Evolutionary conservation across 2,797 vertebrate species (phyloP), one percentile per base, ranked within the genome.

Genomic region (Paedocypris micromegethes): DNA sequence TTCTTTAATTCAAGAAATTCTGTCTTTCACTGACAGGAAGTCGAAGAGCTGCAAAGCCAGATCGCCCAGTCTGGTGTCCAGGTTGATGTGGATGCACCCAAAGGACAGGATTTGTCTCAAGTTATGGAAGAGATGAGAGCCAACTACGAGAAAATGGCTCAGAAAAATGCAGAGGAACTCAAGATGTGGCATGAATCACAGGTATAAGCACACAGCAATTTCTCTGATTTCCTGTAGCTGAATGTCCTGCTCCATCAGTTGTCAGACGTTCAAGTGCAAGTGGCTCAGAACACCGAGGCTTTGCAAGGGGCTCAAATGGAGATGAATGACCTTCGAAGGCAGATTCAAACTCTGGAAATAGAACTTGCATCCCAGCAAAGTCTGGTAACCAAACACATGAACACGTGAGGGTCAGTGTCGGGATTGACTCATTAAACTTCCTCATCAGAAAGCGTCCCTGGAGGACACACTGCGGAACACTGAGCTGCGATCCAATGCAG

Each of bases 61-160:
- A 87, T 95, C 45, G 82, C 90, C 38, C 82, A 84, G 9, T 94
- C 92, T 0, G 93, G 90, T 0, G 83, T 98, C 74, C 94, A 94
- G 0, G 94, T 98, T 72, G 94, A 97, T 45, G 83, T 97, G 8
- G 94, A 98, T 0, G 90, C 93, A 7, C 92, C 94, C 66, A 93
- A 94, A 77, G 88, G 93, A 3, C 91, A 94, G 70, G 94, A 97
- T 77, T 81, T 98, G 66, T 39, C 89, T 58, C 91, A 92, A 80
- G 75, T 93, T 72, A 93, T 96, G 91, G 87, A 89, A 0, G 93
- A 96, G 0, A 84, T 97, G 77, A 89, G 94, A 53, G 66, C 83
- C 1, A 93, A 92, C 70, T 97, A 96, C 42, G 95, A 98, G 2
- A 86, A 81, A 49, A 78, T 92, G 52, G 92, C 92, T 3, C 6